Evolutionary conservation across 2,797 vertebrate species (phyloP), one percentile per base, ranked within the genome.

Genomic region (Brachyrhaphis roseni): DNA sequence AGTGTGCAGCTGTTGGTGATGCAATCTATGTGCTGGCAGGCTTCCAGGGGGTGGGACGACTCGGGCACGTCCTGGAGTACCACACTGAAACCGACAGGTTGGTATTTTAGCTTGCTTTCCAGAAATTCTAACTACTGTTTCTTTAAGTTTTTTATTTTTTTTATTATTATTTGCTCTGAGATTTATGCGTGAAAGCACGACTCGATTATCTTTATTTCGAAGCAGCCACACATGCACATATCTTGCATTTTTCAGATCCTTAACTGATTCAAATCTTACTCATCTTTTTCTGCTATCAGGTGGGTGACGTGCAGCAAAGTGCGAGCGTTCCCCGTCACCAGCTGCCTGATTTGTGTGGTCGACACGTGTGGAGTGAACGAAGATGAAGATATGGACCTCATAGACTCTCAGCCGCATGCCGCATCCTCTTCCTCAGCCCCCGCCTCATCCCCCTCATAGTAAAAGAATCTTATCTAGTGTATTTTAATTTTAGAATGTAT

Each of bases 291-390:
- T 6, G 0, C 72, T 2, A 46, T 53, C 59, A 95, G 94, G 87
- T 99, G 98, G 98, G 92, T 97, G 62, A 97, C 97, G 51, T 98
- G 97, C 93, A 97, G 95, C 84, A 98, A 99, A 95, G 97, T 98
- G 80, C 96, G 97, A 26, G 98, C 98, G 46, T 99, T 99, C 87
- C 97, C 98, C 0, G 97, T 99, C 89, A 99, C 98, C n/a, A 99
- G 97, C 93, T 98, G 98, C 91, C 96, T 99, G 83, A 99, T 99
- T 92, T 99, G 98, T 82, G 97, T 99, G 81, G 97, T 99, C 68
- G 98, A 99, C 94, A 99, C 97, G 1, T 99, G 98, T 66, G 98
- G 98, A 47, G 98, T 98, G 88, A 99, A 99, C 57, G 98, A 99
- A 93, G 97, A 98, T 77, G 98, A 98, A 74, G 96, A 98, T 86